These are phyloP conservation scores for Syngnathus scovelli DNA, from an alignment of 2,113 vertebrate species.

Conservation along the genomic window DNA sequence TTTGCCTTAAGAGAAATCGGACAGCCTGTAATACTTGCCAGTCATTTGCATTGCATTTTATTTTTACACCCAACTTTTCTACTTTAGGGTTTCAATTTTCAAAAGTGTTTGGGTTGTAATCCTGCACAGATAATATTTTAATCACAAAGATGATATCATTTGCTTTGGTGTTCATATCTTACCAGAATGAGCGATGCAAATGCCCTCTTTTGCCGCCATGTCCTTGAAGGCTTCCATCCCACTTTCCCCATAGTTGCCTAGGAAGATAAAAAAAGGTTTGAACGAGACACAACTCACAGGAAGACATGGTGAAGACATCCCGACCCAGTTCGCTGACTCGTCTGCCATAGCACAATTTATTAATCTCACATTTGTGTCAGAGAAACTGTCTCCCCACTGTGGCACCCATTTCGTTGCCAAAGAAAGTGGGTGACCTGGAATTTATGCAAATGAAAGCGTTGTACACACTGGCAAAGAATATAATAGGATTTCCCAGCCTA, in stretches of 20 bases:
- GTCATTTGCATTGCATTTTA: neutral
- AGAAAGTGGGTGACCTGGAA: conserved; percentile 72
- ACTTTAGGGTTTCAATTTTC: neutral
- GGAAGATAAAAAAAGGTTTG: conserved; percentile 10
- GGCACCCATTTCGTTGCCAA: conserved; percentile 55
- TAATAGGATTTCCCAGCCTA: conserved; percentile 57
- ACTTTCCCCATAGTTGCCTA: conserved; percentile 97
- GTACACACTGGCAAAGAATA: conserved; percentile 52
- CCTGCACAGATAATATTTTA: too few species aligned
- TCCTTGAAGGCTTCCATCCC: conserved; percentile 99
- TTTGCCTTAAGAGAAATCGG: conserved; percentile 68
- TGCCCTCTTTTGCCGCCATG: conserved; percentile 93
- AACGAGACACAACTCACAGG: neutral
- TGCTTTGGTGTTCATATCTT: conserved; percentile 58
- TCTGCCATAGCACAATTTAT: conserved; percentile 7
- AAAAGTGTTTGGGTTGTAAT: too few species aligned
- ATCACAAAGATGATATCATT: neutral
- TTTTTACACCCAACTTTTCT: neutral
- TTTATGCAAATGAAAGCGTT: conserved; percentile 63
- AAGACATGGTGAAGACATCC: neutral
- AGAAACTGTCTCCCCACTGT: conserved; percentile 48
- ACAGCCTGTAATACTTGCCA: neutral
- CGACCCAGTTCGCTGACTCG: conserved; percentile 11
- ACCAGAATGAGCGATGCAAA: conserved; percentile 97
- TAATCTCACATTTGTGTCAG: conserved; percentile 43